Conservation (phyloP, 2,113 vertebrate species). For the Antechinus stuartii region DNA sequence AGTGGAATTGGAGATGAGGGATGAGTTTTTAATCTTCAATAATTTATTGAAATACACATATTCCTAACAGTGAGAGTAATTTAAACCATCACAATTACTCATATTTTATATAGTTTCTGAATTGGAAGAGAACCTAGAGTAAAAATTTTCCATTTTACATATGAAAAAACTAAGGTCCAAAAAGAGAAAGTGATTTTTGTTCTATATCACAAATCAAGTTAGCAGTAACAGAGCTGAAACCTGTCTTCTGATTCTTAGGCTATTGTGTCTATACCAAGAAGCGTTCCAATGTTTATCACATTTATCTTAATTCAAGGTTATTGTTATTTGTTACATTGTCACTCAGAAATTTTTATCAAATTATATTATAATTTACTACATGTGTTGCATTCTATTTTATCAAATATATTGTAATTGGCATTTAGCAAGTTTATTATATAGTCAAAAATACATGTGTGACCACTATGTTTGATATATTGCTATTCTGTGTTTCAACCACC, state of each 20-base stretch:
- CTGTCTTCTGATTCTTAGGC: neutral
- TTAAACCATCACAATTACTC: neutral
- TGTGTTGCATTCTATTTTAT: neutral
- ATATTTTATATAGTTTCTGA: neutral
- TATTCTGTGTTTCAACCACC: neutral
- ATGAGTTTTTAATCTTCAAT: neutral
- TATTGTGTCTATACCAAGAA: neutral
- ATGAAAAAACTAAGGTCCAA: neutral
- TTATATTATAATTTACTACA: neutral
- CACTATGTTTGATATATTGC: neutral
- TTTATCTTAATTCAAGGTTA: neutral
- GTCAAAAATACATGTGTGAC: neutral
- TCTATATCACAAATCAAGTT: neutral
- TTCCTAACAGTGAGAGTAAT: neutral
- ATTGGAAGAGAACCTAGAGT: neutral
- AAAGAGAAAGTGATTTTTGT: neutral
- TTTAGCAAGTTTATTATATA: neutral
- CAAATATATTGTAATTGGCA: neutral
- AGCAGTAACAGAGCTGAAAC: neutral
- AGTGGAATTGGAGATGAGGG: neutral
- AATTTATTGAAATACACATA: neutral
- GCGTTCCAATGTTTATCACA: neutral
- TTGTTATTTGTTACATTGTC: neutral
- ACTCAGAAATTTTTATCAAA: neutral
- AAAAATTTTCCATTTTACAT: neutral